Conservation (phyloP, 2,113 vertebrate genomes). For the Sciurus niger region DNA sequence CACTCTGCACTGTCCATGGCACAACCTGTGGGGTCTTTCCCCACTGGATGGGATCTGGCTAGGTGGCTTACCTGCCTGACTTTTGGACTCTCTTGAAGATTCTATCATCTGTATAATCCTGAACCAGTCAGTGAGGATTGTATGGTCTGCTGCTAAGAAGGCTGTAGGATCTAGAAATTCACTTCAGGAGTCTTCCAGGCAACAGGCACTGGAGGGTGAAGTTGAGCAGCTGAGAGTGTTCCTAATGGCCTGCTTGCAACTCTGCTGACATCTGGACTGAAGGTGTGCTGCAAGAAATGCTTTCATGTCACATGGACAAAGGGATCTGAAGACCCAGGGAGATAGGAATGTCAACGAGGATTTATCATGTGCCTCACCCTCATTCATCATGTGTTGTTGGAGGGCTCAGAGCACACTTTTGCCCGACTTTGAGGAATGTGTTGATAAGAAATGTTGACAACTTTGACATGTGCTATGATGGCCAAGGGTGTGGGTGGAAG, state of each 20-base stretch:
- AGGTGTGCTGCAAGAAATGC: not conserved
- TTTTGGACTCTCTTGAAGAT: too few species aligned
- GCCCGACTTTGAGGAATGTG: not conserved
- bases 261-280: not conserved
- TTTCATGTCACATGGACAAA: not conserved
- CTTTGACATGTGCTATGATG: too few species aligned
- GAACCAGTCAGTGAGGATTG: not conserved
- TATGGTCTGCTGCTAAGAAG: not conserved
- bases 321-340: not conserved
- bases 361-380: not conserved
- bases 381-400: not conserved
- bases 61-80: not conserved
- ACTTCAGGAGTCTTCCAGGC: not conserved
- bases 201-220: not conserved
- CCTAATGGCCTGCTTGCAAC: not conserved
- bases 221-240: not conserved
- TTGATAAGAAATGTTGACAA: not conserved
- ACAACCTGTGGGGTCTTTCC: not conserved
- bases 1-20: not conserved
- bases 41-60: not conserved
- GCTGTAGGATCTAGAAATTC: not conserved
- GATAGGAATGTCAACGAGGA: not conserved
- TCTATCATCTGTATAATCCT: too few species aligned
- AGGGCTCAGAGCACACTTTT: not conserved
- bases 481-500: not conserved